These are phyloP conservation scores for Agrypnia vestita DNA, from an alignment of 1,140 invertebrate genomes.

Conservation along the genomic window DNA sequence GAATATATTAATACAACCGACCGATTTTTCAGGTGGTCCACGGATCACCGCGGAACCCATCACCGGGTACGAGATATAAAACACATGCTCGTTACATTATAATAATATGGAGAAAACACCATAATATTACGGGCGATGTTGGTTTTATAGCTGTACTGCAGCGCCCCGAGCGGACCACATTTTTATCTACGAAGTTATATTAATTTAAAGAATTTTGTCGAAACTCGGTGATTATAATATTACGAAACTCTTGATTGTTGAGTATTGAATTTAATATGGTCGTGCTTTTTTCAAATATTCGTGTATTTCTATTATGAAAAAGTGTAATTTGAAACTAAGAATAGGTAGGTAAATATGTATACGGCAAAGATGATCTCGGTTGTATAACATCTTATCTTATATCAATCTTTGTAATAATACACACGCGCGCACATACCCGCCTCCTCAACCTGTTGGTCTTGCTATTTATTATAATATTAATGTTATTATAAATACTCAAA, in stretches of 20 bases:
- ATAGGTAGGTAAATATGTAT: too few relatives aligned
- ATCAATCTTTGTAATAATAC: too few relatives aligned
- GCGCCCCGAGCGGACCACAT: constrained; percentile 24
- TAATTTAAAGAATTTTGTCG: constrained; percentile 32
- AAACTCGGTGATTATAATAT: neutral
- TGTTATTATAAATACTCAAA: too few relatives aligned
- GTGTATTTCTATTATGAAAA: neutral
- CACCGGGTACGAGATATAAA: constrained; percentile 29
- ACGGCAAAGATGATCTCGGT: too few relatives aligned
- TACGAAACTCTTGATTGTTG: constrained; percentile 27
- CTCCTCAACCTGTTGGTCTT: too few relatives aligned
- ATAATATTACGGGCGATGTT: constrained; percentile 57
- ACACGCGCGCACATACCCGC: too few relatives aligned
- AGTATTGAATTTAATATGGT: constrained; percentile 5
- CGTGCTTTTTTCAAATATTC: neutral
- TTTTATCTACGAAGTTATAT: constrained; percentile 37
- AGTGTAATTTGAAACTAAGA: neutral
- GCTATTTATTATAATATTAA: too few relatives aligned
- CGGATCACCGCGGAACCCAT: too few relatives aligned
- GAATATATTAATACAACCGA: too few relatives aligned
- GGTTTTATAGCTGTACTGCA: constrained; percentile 58
- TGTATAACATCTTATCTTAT: too few relatives aligned
- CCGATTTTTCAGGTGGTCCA: too few relatives aligned
- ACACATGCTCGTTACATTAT: constrained; percentile 58
- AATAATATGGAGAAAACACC: constrained; percentile 55